These are phyloP conservation scores for Hyperoplus lanceolatus DNA, from an alignment of 2,797 vertebrate genomes.

Conservation along the genomic window DNA sequence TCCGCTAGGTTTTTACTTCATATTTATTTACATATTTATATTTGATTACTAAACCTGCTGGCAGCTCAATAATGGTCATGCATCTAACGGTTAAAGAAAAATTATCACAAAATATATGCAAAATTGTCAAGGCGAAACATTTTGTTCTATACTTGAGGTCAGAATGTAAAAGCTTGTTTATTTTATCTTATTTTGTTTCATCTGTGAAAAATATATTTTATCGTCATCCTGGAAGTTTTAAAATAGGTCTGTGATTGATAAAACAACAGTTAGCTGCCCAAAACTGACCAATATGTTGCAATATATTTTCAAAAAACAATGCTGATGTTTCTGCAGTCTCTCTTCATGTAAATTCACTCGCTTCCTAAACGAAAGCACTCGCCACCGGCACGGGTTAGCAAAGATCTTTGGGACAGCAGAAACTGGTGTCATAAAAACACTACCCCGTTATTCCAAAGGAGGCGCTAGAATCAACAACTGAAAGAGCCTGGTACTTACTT, in stretches of 20 bases:
- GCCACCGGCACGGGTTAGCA: no score
- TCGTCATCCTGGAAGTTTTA: background rate
- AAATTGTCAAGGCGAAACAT: background rate
- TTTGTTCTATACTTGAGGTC: background rate
- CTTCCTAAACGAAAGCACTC: no score
- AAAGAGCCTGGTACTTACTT: no score
- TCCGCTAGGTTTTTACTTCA: background rate
- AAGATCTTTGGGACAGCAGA: no score
- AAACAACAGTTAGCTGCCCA: background rate
- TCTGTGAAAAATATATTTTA: background rate
- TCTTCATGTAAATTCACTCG: no score
- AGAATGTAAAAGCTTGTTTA: background rate
- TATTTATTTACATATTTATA: background rate
- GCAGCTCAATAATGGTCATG: background rate
- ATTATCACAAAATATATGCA: constrained; percentile 27
- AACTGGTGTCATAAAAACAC: no score
- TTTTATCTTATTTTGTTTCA: background rate
- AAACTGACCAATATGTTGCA: background rate
- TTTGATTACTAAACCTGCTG: constrained; percentile 24
- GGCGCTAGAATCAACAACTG: no score
- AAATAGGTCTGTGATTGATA: background rate
- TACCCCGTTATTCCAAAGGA: no score
- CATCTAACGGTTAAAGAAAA: constrained; percentile 13
- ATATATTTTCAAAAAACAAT: background rate
- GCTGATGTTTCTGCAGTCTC: no score